These are phyloP conservation scores for Hyperoodon ampullatus DNA, from an alignment of 2,113 vertebrate species.

Conservation along the genomic window DNA sequence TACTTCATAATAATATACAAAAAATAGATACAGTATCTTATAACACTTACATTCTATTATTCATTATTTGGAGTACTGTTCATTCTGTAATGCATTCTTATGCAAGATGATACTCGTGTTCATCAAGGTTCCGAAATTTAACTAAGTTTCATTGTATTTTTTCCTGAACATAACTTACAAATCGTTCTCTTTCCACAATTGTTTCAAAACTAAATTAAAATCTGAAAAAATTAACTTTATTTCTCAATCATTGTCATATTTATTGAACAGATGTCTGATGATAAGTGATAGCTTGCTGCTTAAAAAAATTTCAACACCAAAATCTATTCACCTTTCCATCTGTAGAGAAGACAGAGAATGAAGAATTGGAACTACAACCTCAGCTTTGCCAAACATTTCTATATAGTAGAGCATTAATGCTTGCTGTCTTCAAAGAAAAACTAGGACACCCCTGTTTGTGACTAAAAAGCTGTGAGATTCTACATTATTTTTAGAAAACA, in stretches of 20 bases:
- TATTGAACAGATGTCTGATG: conserved; percentile 32
- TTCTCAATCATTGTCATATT: conserved; percentile 18
- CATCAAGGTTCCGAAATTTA: conserved; percentile 24
- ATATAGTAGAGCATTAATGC: not conserved
- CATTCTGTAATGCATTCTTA: conserved; percentile 8
- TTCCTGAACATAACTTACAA: conserved; percentile 3
- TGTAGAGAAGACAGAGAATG: not conserved
- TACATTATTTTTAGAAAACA: not conserved
- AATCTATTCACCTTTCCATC: conserved; percentile 12
- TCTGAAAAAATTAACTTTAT: conserved; percentile 34
- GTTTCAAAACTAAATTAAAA: conserved; percentile 56
- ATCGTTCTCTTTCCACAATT: conserved; percentile 55
- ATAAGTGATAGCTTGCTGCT: conserved; percentile 11
- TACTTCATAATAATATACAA: not conserved
- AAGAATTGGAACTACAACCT: not conserved
- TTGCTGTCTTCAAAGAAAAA: conserved; percentile 8
- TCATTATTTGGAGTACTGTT: not conserved
- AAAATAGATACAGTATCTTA: not conserved
- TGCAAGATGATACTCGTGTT: not conserved
- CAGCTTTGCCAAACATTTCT: not conserved
- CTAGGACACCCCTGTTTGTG: not conserved
- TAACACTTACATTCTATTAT: not conserved
- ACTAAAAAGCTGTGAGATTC: conserved; percentile 17
- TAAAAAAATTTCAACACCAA: not conserved
- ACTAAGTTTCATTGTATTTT: conserved; percentile 18